Conservation (phyloP, 2,113 vertebrate genomes). For the Acrocephalus arundinaceus region DNA sequence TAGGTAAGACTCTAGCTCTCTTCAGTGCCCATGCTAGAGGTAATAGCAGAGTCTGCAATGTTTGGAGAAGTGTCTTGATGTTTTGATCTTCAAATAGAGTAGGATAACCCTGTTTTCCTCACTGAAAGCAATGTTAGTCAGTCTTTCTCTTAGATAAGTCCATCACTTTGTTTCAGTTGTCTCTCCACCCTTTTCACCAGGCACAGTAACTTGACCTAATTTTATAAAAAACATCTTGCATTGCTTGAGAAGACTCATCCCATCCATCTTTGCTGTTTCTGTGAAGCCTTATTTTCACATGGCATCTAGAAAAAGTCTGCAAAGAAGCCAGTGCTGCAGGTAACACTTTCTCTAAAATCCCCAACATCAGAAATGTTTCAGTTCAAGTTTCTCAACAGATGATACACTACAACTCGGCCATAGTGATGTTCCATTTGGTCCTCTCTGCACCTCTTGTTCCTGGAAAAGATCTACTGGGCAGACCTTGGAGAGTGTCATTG, state of each 20-base stretch:
- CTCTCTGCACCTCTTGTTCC: not conserved
- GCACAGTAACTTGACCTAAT: not conserved
- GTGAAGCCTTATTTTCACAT: not conserved
- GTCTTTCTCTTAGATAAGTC: not conserved
- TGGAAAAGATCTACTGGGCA: not conserved
- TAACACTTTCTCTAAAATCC: not conserved
- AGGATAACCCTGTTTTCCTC: not conserved
- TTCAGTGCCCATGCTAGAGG: not conserved
- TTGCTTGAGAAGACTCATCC: not conserved
- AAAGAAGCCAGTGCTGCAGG: not conserved
- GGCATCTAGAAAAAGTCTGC: not conserved
- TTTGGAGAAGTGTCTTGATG: not conserved
- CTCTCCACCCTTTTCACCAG: not conserved
- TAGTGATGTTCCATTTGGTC: not conserved
- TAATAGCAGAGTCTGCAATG: not conserved
- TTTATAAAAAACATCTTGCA: not conserved
- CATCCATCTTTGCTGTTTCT: not conserved
- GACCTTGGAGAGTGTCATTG: not conserved
- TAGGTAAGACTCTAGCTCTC: not conserved
- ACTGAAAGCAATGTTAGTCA: not conserved
- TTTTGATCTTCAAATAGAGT: not conserved
- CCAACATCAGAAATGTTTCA: not conserved
- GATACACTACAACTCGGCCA: not conserved
- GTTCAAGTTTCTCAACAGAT: not conserved
- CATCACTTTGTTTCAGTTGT: not conserved